Conservation (phyloP, 2,888 invertebrate species). For the Sesamia inferens region DNA sequence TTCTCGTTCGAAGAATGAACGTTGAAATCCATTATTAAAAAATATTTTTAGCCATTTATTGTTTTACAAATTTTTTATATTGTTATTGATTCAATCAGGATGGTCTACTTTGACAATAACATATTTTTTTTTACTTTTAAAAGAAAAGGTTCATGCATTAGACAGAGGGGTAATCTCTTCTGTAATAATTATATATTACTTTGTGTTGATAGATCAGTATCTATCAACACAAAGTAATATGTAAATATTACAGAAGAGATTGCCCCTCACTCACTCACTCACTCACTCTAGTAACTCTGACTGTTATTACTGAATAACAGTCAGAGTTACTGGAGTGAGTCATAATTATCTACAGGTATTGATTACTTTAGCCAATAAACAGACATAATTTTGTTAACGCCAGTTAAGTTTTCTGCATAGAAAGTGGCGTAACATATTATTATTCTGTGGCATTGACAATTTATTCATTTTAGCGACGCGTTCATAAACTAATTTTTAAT, state of each 20-base stretch:
- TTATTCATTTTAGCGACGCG: slow-evolving; percentile 2
- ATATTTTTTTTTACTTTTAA: slow-evolving; percentile 38
- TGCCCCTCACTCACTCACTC: too few species aligned
- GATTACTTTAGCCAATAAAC: background rate
- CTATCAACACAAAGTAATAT: too few species aligned
- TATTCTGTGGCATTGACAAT: slow-evolving; percentile 18
- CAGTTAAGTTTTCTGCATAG: slow-evolving; percentile 9
- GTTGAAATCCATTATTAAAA: slow-evolving; percentile 73
- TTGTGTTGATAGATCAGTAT: background rate
- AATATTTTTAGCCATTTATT: slow-evolving; percentile 66
- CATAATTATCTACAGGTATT: slow-evolving; percentile 9
- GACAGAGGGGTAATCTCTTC: background rate
- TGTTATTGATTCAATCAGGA: slow-evolving; percentile 69
- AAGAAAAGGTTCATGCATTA: slow-evolving; percentile 16
- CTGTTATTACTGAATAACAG: too few species aligned
- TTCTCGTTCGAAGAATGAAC: slow-evolving; percentile 68
- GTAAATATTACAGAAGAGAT: too few species aligned
- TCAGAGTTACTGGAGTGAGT: background rate
- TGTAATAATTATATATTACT: background rate
- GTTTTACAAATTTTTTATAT: slow-evolving; percentile 73
- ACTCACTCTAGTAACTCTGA: too few species aligned
- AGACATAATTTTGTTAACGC: background rate
- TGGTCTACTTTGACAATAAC: slow-evolving; percentile 69
- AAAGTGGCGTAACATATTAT: slow-evolving; percentile 8
- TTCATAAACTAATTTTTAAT: slow-evolving; percentile 10